Conservation (phyloP, 2,888 invertebrate species). For the Calameuta idolon region DNA sequence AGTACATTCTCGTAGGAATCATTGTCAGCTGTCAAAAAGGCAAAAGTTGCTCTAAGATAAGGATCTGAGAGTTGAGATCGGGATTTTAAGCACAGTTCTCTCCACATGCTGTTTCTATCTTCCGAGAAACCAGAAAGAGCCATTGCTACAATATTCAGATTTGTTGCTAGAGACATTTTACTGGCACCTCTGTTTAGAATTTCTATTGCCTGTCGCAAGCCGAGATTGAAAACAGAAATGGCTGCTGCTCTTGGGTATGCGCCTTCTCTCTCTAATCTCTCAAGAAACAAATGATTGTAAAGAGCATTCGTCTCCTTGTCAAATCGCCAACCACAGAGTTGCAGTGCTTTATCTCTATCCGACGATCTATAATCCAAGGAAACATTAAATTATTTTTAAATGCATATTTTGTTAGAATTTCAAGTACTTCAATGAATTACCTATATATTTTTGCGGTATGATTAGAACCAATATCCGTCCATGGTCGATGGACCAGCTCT, state of each 20-base stretch:
- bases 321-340: slow-evolving; percentile 91
- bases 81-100: slow-evolving; percentile 79
- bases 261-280: slow-evolving; percentile 79
- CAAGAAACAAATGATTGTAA: slow-evolving; percentile 70
- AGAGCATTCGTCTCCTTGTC: slow-evolving; percentile 76
- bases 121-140: slow-evolving; percentile 88
- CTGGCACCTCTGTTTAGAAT: slow-evolving; percentile 82
- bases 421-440: slow-evolving; percentile 53
- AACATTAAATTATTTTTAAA: slow-evolving; percentile 18
- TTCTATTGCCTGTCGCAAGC: slow-evolving; percentile 85
- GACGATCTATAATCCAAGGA: slow-evolving; percentile 59
- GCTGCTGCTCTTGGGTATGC: slow-evolving; percentile 88
- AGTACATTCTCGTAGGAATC: slow-evolving; percentile 82
- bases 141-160: slow-evolving; percentile 79
- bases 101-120: slow-evolving; percentile 85
- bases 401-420: slow-evolving; percentile 1
- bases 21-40: slow-evolving; percentile 86
- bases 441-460: slow-evolving; percentile 71
- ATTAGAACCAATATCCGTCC: slow-evolving; percentile 75
- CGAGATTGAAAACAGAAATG: slow-evolving; percentile 90
- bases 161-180: slow-evolving; percentile 59
- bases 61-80: slow-evolving; percentile 86
- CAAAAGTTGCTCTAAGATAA: slow-evolving; percentile 90
- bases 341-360: slow-evolving; percentile 83
- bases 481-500: slow-evolving; percentile 73